phyloP scores from a whole-genome alignment of 2,888 invertebrate genomes.

The Mamestra brassicae region DNA sequence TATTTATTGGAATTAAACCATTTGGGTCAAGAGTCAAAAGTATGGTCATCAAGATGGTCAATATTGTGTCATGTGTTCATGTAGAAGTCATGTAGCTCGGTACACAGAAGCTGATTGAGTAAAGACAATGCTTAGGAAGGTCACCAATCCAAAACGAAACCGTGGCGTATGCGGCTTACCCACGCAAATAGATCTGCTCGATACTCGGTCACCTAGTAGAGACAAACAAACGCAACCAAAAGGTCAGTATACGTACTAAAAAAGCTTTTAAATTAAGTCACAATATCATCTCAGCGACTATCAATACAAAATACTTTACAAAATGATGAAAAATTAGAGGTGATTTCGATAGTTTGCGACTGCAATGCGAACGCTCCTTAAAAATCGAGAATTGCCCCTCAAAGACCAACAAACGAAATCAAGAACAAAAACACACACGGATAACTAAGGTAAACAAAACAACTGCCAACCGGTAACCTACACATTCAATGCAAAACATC shows the following conservation, averaged over 20 bases:
- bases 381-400: no score
- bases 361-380: no score
- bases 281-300: no score
- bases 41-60: slow-evolving; percentile 32
- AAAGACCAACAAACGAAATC: not conserved
- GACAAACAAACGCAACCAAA: no score
- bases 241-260: no score
- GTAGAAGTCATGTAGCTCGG: slow-evolving; percentile 17
- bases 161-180: not conserved
- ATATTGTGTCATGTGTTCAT: slow-evolving; percentile 47
- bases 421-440: not conserved
- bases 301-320: no score
- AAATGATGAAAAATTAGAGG: no score
- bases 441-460: slow-evolving; percentile 5
- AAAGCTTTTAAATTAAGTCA: no score
- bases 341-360: no score
- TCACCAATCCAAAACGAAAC: not conserved
- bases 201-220: not conserved
- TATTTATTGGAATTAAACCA: slow-evolving; percentile 41
- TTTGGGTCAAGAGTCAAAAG: slow-evolving; percentile 55
- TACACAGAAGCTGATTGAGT: slow-evolving; percentile 31
- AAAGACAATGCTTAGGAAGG: slow-evolving; percentile 7
- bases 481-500: not conserved
- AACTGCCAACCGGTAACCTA: not conserved
- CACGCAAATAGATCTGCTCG: not conserved